phyloP scores from a whole-genome alignment of 1,140 invertebrate species.

The Proctacanthus coquilletti region DNA sequence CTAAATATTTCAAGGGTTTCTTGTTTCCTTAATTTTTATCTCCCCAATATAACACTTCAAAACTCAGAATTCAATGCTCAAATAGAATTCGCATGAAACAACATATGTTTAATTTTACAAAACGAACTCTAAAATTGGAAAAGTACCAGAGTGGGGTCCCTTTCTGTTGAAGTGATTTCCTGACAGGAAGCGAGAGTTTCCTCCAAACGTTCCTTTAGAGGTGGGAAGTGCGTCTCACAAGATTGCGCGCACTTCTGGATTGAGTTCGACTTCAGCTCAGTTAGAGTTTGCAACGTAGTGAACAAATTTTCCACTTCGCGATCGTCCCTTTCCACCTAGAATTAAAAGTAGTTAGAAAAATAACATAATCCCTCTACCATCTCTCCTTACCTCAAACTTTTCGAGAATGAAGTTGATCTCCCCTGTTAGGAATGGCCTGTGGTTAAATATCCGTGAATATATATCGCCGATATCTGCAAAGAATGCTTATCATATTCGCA shows the following conservation, averaged over 20 bases:
- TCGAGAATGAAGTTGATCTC: constrained; percentile 67
- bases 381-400: constrained; percentile 58
- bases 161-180: constrained; percentile 20
- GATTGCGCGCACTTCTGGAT: constrained; percentile 43
- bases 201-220: constrained; percentile 46
- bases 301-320: constrained; percentile 65
- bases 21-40: no score
- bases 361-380: constrained; percentile 8
- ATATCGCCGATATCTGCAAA: constrained; percentile 60
- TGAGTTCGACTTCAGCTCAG: constrained; percentile 57
- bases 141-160: background rate
- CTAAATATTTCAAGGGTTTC: no score
- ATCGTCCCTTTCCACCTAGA: constrained; percentile 56
- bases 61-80: background rate
- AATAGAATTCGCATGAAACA: background rate
- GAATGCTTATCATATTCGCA: background rate
- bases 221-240: constrained; percentile 42
- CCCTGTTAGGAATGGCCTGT: constrained; percentile 63
- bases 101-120: background rate
- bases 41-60: background rate
- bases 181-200: constrained; percentile 47
- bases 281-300: constrained; percentile 55
- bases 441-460: constrained; percentile 69
- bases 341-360: constrained; percentile 8
- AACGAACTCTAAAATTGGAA: background rate